Base-by-base conservation (phyloP, 2,888 invertebrate genomes). In the Cryptocephalus moraei region DNA sequence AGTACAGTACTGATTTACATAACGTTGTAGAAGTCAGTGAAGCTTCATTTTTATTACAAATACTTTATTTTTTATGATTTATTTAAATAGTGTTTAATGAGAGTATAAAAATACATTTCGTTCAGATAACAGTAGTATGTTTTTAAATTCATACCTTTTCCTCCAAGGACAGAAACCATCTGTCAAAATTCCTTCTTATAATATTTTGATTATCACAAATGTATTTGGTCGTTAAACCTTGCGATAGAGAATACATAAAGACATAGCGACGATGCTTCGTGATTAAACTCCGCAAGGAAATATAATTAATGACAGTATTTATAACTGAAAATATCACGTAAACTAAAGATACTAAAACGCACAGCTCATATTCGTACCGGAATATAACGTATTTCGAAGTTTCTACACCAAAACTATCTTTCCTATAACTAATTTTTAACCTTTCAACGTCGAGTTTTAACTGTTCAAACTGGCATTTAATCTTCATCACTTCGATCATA, bases 241-340 rank as follows among this genome's bases (percentile, higher is more conserved):
- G 40, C 8, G 33, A 33, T 32, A 41, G 13, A 13, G 45, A 33
- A n/a, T 41, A 40, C 32, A 45, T 41, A 41, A 45, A 13, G 4
- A 45, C 14, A 10, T 41, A 41, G 31, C 9, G 33, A 4, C 41
- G 12, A 10, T 40, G 8, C 12, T 22, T 14, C n/a, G 31, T 36
- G n/a, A 33, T 36, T 31, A 41, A 33, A 10, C 14, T 11, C 14
- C 45, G 33, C 13, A 45, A 13, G 11, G 45, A 41, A n/a, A 45
- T 22, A 39, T 45, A 45, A 41, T 45, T 45, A 31, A 45, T 39
- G 4, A 45, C 33, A 14, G 32, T 45, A 13, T 45, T 45, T 14
- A 31, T n/a, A 10, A 36, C n/a, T 10, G 41, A 41, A n/a, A 41
- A 45, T 11, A 45, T 9, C 12, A 45, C 31, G 14, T 45, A 45